A percentile compares a stretch with the other conserved stretches of the same genome.
phyloP scores from a whole-genome alignment of 2,113 vertebrate species.

The Pedetes capensis region DNA sequence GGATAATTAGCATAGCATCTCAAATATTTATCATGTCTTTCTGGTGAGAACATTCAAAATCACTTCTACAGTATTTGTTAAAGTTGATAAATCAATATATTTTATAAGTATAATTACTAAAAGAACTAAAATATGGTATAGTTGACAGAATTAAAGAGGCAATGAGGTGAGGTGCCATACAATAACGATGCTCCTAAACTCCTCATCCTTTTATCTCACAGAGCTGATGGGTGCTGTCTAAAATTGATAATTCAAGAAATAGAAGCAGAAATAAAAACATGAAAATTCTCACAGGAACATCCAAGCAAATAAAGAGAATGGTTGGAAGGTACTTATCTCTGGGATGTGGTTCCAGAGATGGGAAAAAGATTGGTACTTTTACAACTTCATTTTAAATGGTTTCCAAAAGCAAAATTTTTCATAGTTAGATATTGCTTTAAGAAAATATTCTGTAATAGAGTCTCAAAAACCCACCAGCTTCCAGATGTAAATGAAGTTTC shows the following conservation, averaged over 20 bases:
- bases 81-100: neutral
- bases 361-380: neutral
- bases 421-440: conserved; percentile 22
- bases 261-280: conserved; percentile 2
- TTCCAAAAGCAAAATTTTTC: neutral
- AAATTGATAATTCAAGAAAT: neutral
- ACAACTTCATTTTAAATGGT: neutral
- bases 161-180: neutral
- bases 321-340: conserved; percentile 18
- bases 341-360: neutral
- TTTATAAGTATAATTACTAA: neutral
- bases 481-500: conserved; percentile 23
- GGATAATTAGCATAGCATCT: neutral
- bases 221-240: neutral
- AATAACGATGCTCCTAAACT: neutral
- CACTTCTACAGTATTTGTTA: neutral
- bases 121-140: conserved; percentile 9
- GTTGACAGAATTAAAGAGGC: neutral
- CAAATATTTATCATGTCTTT: neutral
- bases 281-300: neutral
- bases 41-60: neutral
- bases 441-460: neutral
- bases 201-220: neutral
- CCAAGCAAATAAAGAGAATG: neutral
- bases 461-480: conserved; percentile 2